phyloP scores from a whole-genome alignment of 1,140 invertebrate species.

The Nymphalis io region DNA sequence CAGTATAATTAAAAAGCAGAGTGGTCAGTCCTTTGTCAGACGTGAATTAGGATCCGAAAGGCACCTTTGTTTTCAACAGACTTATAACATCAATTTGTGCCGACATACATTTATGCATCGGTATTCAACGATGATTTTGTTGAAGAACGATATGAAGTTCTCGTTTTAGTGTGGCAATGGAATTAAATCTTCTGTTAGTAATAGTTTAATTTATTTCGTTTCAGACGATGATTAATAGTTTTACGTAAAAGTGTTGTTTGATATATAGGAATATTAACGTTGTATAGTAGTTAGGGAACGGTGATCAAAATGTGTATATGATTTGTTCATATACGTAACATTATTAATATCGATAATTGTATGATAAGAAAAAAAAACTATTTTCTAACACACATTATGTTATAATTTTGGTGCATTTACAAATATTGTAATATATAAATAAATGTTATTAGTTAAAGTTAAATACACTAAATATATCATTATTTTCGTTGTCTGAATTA shows the following conservation, averaged over 20 bases:
- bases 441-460: too few relatives aligned
- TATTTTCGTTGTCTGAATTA: too few relatives aligned
- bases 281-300: too few relatives aligned
- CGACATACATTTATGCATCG: background rate
- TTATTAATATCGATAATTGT: too few relatives aligned
- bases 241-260: background rate
- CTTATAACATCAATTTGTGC: background rate
- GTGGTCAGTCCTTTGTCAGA: constrained; percentile 9
- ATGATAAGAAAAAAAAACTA: too few relatives aligned
- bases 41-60: constrained; percentile 2
- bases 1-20: constrained; percentile 10
- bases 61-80: background rate
- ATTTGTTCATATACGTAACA: too few relatives aligned
- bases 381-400: too few relatives aligned
- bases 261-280: background rate
- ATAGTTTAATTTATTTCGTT: background rate
- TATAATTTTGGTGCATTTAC: too few relatives aligned
- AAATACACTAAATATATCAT: too few relatives aligned
- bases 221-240: constrained; percentile 1
- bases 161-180: background rate
- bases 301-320: too few relatives aligned
- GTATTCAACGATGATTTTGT: background rate
- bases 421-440: too few relatives aligned
- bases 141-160: background rate
- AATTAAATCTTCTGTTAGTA: background rate